phyloP scores from a whole-genome alignment of 1,140 invertebrate species.

The Gyrodactylus salaris region DNA sequence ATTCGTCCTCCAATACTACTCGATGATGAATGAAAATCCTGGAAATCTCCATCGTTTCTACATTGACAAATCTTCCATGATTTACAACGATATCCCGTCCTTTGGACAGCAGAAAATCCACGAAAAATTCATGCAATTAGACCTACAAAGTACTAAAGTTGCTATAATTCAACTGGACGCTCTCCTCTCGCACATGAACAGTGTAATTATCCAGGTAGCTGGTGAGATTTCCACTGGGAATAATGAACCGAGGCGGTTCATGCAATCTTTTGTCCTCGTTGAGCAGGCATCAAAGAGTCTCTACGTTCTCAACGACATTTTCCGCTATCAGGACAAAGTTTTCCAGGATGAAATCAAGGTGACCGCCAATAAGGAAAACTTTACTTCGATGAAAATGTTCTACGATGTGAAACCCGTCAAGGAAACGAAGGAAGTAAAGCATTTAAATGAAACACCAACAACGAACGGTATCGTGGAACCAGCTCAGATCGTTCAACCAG shows the following conservation, averaged over 20 bases:
- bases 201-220: constrained; percentile 31
- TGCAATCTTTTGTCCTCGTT: constrained; percentile 77
- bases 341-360: constrained; percentile 26
- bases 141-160: not conserved
- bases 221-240: constrained; percentile 78
- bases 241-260: constrained; percentile 71
- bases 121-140: not conserved
- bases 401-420: not conserved
- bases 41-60: constrained; percentile 4
- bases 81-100: not conserved
- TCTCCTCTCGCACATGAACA: not conserved
- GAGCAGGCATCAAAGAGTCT: constrained; percentile 74
- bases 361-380: not conserved
- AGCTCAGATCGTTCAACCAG: not conserved
- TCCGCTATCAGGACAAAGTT: constrained; percentile 64
- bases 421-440: not conserved
- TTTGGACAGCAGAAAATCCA: constrained; percentile 1
- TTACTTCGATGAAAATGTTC: not conserved
- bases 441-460: not conserved
- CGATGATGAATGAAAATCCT: constrained; percentile 7
- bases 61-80: not conserved
- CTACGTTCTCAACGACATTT: constrained; percentile 91
- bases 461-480: not conserved
- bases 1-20: constrained; percentile 8
- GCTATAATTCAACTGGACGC: not conserved